Conservation (phyloP, 2,113 vertebrate genomes). For the human (Homo sapiens) region GRCh38 chr5:176245001-176245500, state of each 20-base stretch:
- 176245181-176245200: background rate
- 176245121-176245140: background rate
- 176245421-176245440: background rate
- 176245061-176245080: background rate
- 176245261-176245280: background rate
- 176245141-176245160: background rate
- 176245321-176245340: background rate
- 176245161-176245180: background rate
- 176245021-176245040: background rate
- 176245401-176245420: background rate
- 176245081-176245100: background rate
- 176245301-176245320: background rate
- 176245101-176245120: background rate
- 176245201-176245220: background rate
- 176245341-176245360: background rate
- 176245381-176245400: background rate
- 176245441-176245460: background rate
- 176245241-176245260: background rate
- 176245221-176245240: background rate
- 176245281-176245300: background rate
- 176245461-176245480: background rate
- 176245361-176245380: background rate
- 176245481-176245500: background rate
- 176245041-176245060: background rate
- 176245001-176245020: too few relatives aligned